phyloP scores from a whole-genome alignment of 1,140 invertebrate species.

The Lepidotrigona ventralis region DNA sequence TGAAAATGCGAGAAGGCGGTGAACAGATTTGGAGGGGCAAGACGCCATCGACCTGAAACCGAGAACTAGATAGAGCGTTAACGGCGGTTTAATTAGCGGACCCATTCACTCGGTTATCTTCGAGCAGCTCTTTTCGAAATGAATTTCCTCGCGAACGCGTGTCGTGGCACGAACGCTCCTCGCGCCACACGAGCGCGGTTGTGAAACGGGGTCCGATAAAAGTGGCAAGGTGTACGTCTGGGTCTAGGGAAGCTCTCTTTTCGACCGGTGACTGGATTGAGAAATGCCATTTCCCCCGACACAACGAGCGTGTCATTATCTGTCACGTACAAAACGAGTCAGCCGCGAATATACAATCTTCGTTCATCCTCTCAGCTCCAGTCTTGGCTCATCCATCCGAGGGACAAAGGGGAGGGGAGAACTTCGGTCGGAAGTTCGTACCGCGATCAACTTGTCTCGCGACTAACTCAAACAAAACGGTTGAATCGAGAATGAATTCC shows the following conservation, averaged over 20 bases:
- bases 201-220: not conserved
- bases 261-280: conserved; percentile 16
- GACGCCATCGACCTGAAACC: not conserved
- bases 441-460: not conserved
- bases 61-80: conserved; percentile 53
- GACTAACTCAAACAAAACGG: conserved; percentile 10
- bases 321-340: conserved; percentile 47
- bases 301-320: conserved; percentile 61
- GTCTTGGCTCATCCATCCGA: not conserved
- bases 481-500: conserved; percentile 16
- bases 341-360: conserved; percentile 24
- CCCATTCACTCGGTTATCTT: conserved; percentile 48
- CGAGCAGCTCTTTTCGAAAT: conserved; percentile 46
- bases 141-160: conserved; percentile 46
- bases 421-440: not conserved
- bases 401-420: not conserved
- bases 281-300: conserved; percentile 60
- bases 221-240: conserved; percentile 1
- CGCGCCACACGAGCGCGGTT: not conserved
- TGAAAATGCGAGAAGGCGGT: not conserved
- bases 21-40: not conserved
- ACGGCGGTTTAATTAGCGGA: conserved; percentile 60
- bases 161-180: not conserved
- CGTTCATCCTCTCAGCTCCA: not conserved
- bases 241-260: conserved; percentile 21